phyloP scores from a whole-genome alignment of 2,888 invertebrate genomes.

The Xylota segnis region DNA sequence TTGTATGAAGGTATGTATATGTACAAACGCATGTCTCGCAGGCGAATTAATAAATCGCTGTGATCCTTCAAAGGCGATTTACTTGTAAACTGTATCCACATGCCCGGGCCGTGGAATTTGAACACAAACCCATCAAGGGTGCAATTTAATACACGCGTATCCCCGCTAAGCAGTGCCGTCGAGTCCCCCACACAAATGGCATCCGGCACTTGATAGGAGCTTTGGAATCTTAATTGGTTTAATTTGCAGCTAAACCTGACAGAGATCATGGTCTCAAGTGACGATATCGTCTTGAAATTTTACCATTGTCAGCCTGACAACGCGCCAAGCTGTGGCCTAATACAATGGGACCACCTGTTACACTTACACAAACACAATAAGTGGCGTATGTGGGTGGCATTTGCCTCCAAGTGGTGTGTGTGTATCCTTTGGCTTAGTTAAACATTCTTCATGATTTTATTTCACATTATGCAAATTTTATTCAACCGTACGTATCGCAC shows the following conservation, averaged over 20 bases:
- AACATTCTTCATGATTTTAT: slow-evolving; percentile 66
- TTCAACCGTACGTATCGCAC: slow-evolving; percentile 31
- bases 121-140: slow-evolving; percentile 28
- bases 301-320: slow-evolving; percentile 17
- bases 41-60: slow-evolving; percentile 30
- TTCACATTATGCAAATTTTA: slow-evolving; percentile 73
- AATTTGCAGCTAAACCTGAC: slow-evolving; percentile 28
- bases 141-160: slow-evolving; percentile 20
- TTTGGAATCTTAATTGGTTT: slow-evolving; percentile 47
- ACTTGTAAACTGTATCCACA: slow-evolving; percentile 19
- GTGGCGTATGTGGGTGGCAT: slow-evolving; percentile 10
- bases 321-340: background rate
- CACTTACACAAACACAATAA: slow-evolving; percentile 5
- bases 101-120: background rate
- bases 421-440: slow-evolving; percentile 46
- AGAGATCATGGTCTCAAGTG: slow-evolving; percentile 19
- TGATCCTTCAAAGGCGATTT: background rate
- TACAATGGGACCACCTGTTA: slow-evolving; percentile 47
- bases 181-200: background rate
- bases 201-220: background rate
- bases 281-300: slow-evolving; percentile 25
- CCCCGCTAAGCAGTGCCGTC: background rate
- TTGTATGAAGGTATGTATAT: background rate
- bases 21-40: background rate
- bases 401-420: background rate